These are phyloP conservation scores for Hemicentrotus pulcherrimus DNA, from an alignment of 35 echinoderm and acorn worm species.

Conservation along the genomic window DNA sequence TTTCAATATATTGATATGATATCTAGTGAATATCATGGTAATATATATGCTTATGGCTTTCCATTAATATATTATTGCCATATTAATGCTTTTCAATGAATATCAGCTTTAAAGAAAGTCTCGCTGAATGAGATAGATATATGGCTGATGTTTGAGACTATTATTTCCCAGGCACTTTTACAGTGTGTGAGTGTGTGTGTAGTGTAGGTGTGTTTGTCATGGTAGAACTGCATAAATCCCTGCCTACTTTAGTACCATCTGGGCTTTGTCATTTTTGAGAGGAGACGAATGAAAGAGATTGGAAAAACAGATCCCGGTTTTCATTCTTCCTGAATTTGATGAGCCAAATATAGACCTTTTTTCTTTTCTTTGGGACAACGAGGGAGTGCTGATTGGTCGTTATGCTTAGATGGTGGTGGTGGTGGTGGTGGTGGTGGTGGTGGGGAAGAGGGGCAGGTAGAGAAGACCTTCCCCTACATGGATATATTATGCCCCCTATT, in stretches of 20 bases:
- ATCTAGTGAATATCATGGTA: no score
- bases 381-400: not conserved
- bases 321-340: not conserved
- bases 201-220: not conserved
- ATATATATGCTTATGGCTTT: no score
- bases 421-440: not conserved
- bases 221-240: not conserved
- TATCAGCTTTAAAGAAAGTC: not conserved
- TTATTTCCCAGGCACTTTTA: constrained; percentile 12
- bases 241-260: not conserved
- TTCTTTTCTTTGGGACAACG: not conserved
- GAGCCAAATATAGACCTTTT: not conserved
- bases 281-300: not conserved
- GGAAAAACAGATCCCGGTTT: not conserved
- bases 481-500: no score
- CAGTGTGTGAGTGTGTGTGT: not conserved
- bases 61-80: no score
- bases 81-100: no score
- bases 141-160: not conserved
- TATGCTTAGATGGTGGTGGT: not conserved
- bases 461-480: no score
- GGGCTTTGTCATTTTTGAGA: not conserved
- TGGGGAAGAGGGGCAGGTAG: not conserved
- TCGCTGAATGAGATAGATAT: not conserved
- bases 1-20: no score